Evolutionary conservation across 1,140 invertebrate species (phyloP).

Genomic region (Microplitis demolitor): DNA sequence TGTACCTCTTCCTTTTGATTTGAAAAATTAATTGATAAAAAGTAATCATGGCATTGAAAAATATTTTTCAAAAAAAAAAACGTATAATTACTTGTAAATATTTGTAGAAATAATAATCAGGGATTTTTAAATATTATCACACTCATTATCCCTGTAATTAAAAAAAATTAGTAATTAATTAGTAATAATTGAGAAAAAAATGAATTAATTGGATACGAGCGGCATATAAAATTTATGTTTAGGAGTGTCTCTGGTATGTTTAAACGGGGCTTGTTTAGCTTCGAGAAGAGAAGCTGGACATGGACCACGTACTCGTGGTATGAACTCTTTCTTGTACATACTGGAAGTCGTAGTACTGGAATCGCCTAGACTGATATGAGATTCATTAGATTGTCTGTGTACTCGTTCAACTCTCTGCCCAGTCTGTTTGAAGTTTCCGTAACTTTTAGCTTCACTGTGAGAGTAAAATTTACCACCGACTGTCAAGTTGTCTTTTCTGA

Average conservation of each 20-base stretch:
- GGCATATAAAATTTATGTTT: slow-evolving; percentile 84
- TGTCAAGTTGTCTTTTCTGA: slow-evolving; percentile 68
- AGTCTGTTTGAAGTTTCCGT: slow-evolving; percentile 67
- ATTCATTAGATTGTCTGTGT: slow-evolving; percentile 69
- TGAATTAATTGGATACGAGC: slow-evolving; percentile 48
- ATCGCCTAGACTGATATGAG: slow-evolving; percentile 74
- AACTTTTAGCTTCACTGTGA: slow-evolving; percentile 68
- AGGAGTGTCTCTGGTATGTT: slow-evolving; percentile 79
- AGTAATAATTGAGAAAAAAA: neutral
- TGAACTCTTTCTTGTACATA: slow-evolving; percentile 77
- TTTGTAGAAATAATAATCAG: neutral
- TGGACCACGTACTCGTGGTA: slow-evolving; percentile 68
- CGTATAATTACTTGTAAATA: too few relatives aligned
- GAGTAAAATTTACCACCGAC: slow-evolving; percentile 75
- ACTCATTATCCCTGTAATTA: too few relatives aligned
- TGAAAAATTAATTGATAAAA: slow-evolving; percentile 7
- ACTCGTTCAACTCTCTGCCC: slow-evolving; percentile 62
- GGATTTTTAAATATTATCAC: too few relatives aligned
- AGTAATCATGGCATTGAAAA: neutral
- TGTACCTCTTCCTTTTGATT: neutral
- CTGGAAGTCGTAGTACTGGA: slow-evolving; percentile 64
- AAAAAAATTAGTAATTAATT: neutral
- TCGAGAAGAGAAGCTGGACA: slow-evolving; percentile 80
- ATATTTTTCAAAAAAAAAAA: too few relatives aligned
- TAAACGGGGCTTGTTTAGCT: slow-evolving; percentile 73